Conservation (phyloP, 2,888 invertebrate genomes). For the Galeruca laticollis region DNA sequence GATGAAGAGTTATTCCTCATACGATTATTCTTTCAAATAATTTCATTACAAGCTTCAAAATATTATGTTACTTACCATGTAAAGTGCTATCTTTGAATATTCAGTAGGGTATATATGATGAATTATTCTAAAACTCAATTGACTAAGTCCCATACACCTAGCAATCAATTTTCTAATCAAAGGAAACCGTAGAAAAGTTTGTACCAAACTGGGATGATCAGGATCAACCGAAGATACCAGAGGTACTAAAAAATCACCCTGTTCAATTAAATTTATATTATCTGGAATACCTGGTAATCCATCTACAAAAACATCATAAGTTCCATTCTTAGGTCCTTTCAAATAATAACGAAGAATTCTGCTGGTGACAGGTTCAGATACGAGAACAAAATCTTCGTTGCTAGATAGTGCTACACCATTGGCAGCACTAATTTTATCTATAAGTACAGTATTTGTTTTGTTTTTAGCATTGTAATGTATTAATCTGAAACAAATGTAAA, state of each 20-base stretch:
- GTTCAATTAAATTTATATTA: conserved; percentile 69
- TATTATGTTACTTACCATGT: conserved; percentile 69
- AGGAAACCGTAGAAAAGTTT: conserved; percentile 74
- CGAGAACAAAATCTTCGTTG: conserved; percentile 84
- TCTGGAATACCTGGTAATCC: conserved; percentile 84
- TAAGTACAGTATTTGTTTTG: conserved; percentile 80
- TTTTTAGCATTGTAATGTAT: conserved; percentile 83
- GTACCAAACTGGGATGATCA: conserved; percentile 70
- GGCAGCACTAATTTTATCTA: conserved; percentile 84
- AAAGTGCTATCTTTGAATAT: conserved; percentile 72
- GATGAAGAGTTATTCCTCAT: background rate
- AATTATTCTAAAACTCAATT: conserved; percentile 74
- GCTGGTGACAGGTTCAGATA: conserved; percentile 77
- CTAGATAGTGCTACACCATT: conserved; percentile 92
- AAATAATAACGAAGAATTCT: conserved; percentile 83
- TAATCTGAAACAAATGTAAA: conserved; percentile 71
- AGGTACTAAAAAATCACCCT: conserved; percentile 76
- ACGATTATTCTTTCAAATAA: background rate
- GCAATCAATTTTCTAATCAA: conserved; percentile 75
- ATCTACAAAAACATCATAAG: conserved; percentile 82
- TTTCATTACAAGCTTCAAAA: too few species aligned
- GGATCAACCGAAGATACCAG: conserved; percentile 70
- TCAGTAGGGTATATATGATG: conserved; percentile 76
- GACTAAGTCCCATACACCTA: conserved; percentile 71
- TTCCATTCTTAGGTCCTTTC: conserved; percentile 81